Percentiles rank a stretch among this genome's conserved stretches.
phyloP scores from a whole-genome alignment of 30 jellyfish, hydroid and myxozoan species.

The Morbakka virulenta region DNA sequence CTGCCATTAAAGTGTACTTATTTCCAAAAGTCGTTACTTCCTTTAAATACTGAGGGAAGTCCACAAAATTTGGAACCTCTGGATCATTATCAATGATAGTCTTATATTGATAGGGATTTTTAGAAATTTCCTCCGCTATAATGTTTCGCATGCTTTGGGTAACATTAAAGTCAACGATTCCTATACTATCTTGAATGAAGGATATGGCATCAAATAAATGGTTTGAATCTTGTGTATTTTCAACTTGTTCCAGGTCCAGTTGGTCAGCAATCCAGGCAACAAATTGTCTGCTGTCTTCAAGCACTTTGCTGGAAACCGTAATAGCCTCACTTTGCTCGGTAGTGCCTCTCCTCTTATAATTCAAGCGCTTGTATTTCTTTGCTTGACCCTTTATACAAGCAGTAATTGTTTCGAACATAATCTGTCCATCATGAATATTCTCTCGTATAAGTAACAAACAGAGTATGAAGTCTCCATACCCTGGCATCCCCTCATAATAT shows the following conservation, averaged over 20 bases:
- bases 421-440: constrained; percentile 74
- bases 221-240: constrained; percentile 51
- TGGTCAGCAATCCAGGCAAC: constrained; percentile 73
- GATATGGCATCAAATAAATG: constrained; percentile 62
- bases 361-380: constrained; percentile 49
- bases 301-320: constrained; percentile 39
- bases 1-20: constrained; percentile 80
- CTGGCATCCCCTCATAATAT: constrained; percentile 85
- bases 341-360: constrained; percentile 66
- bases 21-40: constrained; percentile 59
- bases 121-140: constrained; percentile 68
- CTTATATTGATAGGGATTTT: constrained; percentile 65
- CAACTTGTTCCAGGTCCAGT: constrained; percentile 67
- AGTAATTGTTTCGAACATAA: constrained; percentile 80
- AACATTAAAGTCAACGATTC: constrained; percentile 47
- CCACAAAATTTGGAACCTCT: constrained; percentile 50
- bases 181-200: constrained; percentile 53
- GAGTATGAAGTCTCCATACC: constrained; percentile 65
- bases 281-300: constrained; percentile 57
- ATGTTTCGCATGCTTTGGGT: constrained; percentile 50
- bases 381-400: constrained; percentile 75
- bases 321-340: constrained; percentile 2
- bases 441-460: constrained; percentile 67
- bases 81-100: constrained; percentile 68
- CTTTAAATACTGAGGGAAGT: constrained; percentile 46